Conservation (phyloP, 2,888 invertebrate genomes). For the Drosophila prostipennis region DNA sequence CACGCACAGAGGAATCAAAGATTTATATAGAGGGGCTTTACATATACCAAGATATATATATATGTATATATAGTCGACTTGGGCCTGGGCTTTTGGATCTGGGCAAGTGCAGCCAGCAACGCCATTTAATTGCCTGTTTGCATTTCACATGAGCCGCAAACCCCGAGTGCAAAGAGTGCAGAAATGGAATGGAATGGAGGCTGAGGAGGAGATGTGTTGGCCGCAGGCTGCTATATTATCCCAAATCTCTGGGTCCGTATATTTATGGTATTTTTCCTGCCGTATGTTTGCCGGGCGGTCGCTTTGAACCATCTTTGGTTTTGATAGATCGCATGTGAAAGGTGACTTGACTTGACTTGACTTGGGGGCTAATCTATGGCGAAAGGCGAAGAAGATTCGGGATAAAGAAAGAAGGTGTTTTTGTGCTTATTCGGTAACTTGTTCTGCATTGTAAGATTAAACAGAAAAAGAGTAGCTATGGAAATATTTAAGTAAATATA, state of each 20-base stretch:
- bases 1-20: conserved; percentile 26
- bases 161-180: not conserved
- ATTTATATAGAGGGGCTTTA: conserved; percentile 16
- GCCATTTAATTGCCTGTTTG: conserved; percentile 80
- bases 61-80: conserved; percentile 16
- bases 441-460: not conserved
- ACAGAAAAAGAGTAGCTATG: not conserved
- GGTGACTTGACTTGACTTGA: conserved; percentile 38
- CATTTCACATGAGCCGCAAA: conserved; percentile 72
- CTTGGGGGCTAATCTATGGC: conserved; percentile 38
- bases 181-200: not conserved
- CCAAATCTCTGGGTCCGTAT: conserved; percentile 39
- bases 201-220: conserved; percentile 34
- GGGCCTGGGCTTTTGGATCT: conserved; percentile 37
- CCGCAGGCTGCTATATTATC: conserved; percentile 38
- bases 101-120: conserved; percentile 76
- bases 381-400: conserved; percentile 33
- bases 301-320: conserved; percentile 48
- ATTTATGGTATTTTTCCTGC: conserved; percentile 51
- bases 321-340: conserved; percentile 46
- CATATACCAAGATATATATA: not conserved
- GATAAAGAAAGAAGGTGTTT: conserved; percentile 6
- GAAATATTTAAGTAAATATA: too few relatives aligned
- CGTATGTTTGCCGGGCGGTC: conserved; percentile 47
- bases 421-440: not conserved